Evolutionary conservation across 2,888 invertebrate species (phyloP).

Genomic region (Philopedon plagiatum): DNA sequence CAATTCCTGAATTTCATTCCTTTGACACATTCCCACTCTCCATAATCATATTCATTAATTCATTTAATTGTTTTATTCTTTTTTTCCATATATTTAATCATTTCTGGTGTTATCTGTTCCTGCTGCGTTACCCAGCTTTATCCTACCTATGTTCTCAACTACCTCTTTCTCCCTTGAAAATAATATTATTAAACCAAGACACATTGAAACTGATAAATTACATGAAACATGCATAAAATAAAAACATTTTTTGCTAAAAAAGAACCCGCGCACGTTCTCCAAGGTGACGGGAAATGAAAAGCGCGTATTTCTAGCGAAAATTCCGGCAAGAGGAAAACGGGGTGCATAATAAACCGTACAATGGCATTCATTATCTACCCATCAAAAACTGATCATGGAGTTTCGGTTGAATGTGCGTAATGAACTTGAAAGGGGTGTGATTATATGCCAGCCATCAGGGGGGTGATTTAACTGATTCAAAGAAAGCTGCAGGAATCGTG

Average conservation of each 20-base stretch:
- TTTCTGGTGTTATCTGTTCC: too few relatives aligned
- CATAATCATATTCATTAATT: too few relatives aligned
- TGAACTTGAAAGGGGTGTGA: conserved; percentile 47
- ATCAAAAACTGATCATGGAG: conserved; percentile 41
- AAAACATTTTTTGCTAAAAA: not conserved
- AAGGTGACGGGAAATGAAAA: conserved; percentile 9
- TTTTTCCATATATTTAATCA: too few relatives aligned
- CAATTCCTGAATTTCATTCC: too few relatives aligned
- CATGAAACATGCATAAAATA: too few relatives aligned
- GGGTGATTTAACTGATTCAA: conserved; percentile 36
- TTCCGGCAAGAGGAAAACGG: conserved; percentile 3
- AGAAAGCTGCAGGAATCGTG: conserved; percentile 4
- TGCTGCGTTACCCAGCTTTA: too few relatives aligned
- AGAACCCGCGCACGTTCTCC: not conserved
- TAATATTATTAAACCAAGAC: too few relatives aligned
- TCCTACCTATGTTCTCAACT: too few relatives aligned
- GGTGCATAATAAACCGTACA: conserved; percentile 30
- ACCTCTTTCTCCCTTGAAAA: too few relatives aligned
- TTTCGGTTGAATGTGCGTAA: conserved; percentile 44
- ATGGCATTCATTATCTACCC: conserved; percentile 32
- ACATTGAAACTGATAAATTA: too few relatives aligned
- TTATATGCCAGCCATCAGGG: conserved; percentile 36
- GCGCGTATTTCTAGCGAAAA: conserved; percentile 14
- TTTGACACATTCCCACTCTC: too few relatives aligned
- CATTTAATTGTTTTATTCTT: too few relatives aligned